Base-by-base conservation (phyloP, 2,888 invertebrate species). In the Poecilobothrus nobilitatus region DNA sequence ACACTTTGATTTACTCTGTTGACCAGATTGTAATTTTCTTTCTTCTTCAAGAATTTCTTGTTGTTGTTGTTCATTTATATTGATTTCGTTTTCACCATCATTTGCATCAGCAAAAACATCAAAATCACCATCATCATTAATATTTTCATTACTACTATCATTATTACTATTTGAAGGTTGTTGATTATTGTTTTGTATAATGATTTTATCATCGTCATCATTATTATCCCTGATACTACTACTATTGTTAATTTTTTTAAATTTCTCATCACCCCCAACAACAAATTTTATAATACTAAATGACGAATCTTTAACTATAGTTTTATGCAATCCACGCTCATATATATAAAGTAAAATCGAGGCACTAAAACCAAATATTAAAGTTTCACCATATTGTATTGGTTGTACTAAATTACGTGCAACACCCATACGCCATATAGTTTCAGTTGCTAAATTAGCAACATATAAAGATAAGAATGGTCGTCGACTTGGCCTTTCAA, bases 401-500 rank as follows among this genome's bases (percentile, higher is more conserved):
- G 86, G 85, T 44, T 81, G 82, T 34, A 89, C 84, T 75, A 86
- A 84, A 68, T 87, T 87, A 71, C 91, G 83, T 61, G 86, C 84
- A 41, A 86, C 84, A 5, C 87, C 85, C 88, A 91, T 91, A 73
- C 86, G 86, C 84, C 89, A 92, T 27, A 91, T 77, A 0, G 91
- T 89, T 82, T 92, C 92, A 1, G 91, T 89, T 3, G 92, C 92
- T 81, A 93, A 87, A 83, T 94, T 94, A 63, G 91, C 88, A 27
- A 93, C 89, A 79, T 94, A 94, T 21, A 94, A 83, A 72, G 90
- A 88, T 21, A 94, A 82, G 41, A 93, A 80, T 6, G 88, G 85
- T 69, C 92, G 84, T 73, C 94, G 85, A 37, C 88, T 88, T 65
- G 89, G 88, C 73, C 91, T 85, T 81, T 94, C 94, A 65, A 93